Evolutionary conservation across 2,888 invertebrate species (phyloP), one percentile per base, ranked within the genome.

Genomic region (Drosophila aldrichi): DNA sequence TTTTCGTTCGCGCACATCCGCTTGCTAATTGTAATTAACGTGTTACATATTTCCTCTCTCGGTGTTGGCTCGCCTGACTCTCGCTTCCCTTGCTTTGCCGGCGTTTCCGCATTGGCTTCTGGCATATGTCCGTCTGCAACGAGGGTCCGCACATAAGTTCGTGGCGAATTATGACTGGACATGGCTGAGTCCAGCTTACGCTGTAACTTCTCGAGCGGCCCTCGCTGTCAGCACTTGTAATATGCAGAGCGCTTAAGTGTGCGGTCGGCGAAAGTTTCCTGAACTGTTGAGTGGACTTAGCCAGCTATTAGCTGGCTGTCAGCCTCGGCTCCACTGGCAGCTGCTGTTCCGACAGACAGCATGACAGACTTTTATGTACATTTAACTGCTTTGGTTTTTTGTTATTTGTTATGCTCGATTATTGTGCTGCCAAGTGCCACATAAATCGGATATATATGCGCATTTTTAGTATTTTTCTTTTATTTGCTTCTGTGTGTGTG

Each of bases 1-100:
- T 73, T 70, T 70, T 71, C 69, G 22, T 51, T 49, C 56, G 81
- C 65, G 36, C 72, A 83, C 89, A 86, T 88, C 84, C 78, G 84
- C 71, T 70, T 66, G 76, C 87, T 86, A 86, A 88, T 88, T 83
- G 83, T 83, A 88, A 88, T 83, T 83, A 83, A 83, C 89, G 83
- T 87, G 82, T 83, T 86, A 86, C 84, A 81, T 88, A 77, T 86
- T 80, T 77, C 61, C 67, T 66, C 66, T 63, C 57, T 58, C 66
- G 36, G 34, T 62, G 58, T 25, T 52, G 22, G 40, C 36, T 51
- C 34, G 29, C 56, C 52, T 12, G 34, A 22, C 41, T 18, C 22
- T 29, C 16, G 20, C 29, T 49, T 16, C 41, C 38, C n/a, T 18
- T 41, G 40, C 60, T 68, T 60, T 36, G 25, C 62, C 36, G 60